These are phyloP conservation scores for Operophtera brumata DNA, from an alignment of 2,888 invertebrate genomes.

Conservation along the genomic window DNA sequence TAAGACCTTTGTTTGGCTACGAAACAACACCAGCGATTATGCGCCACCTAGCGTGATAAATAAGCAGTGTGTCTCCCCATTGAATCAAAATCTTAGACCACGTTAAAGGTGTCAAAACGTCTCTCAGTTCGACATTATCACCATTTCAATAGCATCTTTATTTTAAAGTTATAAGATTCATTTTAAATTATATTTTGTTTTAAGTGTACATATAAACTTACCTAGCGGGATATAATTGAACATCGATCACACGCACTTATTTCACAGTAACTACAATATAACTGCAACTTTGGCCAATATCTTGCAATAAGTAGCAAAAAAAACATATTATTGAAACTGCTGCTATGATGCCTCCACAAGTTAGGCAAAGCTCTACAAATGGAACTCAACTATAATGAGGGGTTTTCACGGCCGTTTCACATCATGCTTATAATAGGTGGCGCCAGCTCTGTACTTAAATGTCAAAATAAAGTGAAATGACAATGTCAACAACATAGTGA, in stretches of 20 bases:
- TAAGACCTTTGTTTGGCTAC: too few species aligned
- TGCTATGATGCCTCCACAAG: too few species aligned
- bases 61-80: slow-evolving; percentile 1
- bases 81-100: slow-evolving; percentile 9
- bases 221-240: slow-evolving; percentile 8
- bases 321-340: neutral
- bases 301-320: neutral
- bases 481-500: too few species aligned
- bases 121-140: slow-evolving; percentile 1
- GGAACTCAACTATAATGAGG: too few species aligned
- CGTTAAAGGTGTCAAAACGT: slow-evolving; percentile 11
- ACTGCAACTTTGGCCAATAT: neutral
- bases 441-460: too few species aligned
- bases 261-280: neutral
- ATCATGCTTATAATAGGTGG: too few species aligned
- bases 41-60: too few species aligned
- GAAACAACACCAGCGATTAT: too few species aligned
- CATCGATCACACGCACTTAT: slow-evolving; percentile 2
- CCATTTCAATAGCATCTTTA: slow-evolving; percentile 6
- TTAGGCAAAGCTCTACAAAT: too few species aligned
- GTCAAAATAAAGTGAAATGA: too few species aligned
- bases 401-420: too few species aligned
- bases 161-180: slow-evolving; percentile 22
- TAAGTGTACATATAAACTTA: slow-evolving; percentile 3
- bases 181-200: slow-evolving; percentile 14